Evolutionary conservation across 2,113 vertebrate genomes (phyloP).

Genomic region (Pterocles gutturalis): DNA sequence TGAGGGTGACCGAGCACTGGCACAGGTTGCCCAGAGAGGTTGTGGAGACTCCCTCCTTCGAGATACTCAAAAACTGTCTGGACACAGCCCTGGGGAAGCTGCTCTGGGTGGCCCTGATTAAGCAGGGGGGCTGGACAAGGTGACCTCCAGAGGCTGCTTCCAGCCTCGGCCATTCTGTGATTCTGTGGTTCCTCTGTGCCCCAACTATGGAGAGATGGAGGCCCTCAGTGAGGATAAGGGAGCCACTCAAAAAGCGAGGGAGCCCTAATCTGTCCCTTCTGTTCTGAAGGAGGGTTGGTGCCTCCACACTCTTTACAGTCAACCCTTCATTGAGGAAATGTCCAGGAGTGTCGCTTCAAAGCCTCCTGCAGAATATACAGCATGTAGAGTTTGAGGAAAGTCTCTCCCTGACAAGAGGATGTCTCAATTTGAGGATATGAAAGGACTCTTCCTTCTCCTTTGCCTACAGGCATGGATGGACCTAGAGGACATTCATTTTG

Average conservation of each 20-base stretch:
- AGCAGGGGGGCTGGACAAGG: background rate
- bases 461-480: background rate
- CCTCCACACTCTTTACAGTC: background rate
- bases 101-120: background rate
- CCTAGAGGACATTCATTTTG: background rate
- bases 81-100: fast-evolving
- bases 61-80: background rate
- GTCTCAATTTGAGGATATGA: background rate
- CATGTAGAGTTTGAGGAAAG: background rate
- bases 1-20: background rate
- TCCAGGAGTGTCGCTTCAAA: background rate
- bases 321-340: background rate
- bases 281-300: background rate
- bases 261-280: background rate
- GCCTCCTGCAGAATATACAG: background rate
- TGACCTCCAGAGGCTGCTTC: background rate
- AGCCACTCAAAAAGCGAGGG: background rate
- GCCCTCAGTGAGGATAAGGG: background rate
- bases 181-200: background rate
- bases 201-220: background rate
- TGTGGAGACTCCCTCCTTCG: background rate
- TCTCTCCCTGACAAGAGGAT: background rate
- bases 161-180: background rate
- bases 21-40: background rate
- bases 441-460: background rate